phyloP scores from a whole-genome alignment of 2,113 vertebrate species.

The Pygoscelis antarcticus region DNA sequence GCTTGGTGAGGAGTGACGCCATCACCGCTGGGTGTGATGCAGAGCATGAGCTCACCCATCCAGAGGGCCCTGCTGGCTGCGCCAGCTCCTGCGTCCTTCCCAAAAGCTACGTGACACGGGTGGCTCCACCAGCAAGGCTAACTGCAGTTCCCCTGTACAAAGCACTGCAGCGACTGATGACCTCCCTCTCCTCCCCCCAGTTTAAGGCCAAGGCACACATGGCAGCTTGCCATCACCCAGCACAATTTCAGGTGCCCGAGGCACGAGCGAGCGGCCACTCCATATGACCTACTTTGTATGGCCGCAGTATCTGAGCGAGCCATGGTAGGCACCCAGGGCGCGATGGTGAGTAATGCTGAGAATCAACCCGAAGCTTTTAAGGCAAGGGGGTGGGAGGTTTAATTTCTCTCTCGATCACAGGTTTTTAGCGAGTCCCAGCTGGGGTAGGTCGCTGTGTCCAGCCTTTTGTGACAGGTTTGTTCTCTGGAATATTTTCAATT shows the following conservation, averaged over 20 bases:
- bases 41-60: neutral
- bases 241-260: neutral
- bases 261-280: fast-evolving
- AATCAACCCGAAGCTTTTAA: neutral
- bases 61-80: fast-evolving
- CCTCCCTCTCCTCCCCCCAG: neutral
- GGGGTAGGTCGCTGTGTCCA: neutral
- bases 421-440: neutral
- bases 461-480: neutral
- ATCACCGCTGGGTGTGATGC: neutral
- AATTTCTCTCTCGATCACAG: neutral
- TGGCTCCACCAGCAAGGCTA: neutral
- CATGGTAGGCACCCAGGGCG: neutral
- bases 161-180: fast-evolving
- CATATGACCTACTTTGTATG: fast-evolving
- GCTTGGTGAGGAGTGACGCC: neutral
- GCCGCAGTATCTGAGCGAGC: neutral
- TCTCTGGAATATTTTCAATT: neutral
- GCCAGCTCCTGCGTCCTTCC: neutral
- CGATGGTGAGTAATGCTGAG: neutral
- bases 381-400: neutral
- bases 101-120: fast-evolving
- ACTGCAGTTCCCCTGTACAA: neutral
- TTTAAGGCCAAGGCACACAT: neutral
- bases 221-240: neutral